These are phyloP conservation scores for human (Homo sapiens) DNA, from an alignment of 2,113 vertebrate species.

Conservation along the genomic window GRCh38 chr4:97019501-97020000, in stretches of 20 bases:
- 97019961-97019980: no score
- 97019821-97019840: not conserved
- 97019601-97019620: not conserved
- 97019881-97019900: not conserved
- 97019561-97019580: not conserved
- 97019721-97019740: not conserved
- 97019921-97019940: no score
- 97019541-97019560: not conserved
- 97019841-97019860: not conserved
- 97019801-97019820: not conserved
- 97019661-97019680: not conserved
- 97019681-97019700: not conserved
- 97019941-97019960: no score
- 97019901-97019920: not conserved
- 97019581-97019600: rapidly evolving
- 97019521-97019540: not conserved
- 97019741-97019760: not conserved
- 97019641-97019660: not conserved
- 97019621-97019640: not conserved
- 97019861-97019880: not conserved
- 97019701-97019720: not conserved
- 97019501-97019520: rapidly evolving
- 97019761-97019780: not conserved
- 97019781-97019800: not conserved
- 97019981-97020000: no score